These are phyloP conservation scores for Clinocottus analis DNA, from an alignment of 2,113 vertebrate species.

Conservation along the genomic window DNA sequence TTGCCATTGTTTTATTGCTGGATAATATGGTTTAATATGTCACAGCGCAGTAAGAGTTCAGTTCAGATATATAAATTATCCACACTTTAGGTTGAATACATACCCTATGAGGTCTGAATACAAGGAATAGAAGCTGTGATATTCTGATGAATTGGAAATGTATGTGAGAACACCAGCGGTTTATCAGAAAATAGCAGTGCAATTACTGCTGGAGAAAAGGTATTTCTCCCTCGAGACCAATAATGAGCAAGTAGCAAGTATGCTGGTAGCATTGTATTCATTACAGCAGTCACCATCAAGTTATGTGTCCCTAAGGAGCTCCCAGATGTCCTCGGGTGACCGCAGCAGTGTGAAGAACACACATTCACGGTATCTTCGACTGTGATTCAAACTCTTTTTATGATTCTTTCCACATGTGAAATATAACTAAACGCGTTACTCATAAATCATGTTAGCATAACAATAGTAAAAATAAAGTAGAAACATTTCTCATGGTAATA, in stretches of 20 bases:
- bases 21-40: not conserved
- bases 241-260: not conserved
- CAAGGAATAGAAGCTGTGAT: not conserved
- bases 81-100: not conserved
- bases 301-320: not conserved
- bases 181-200: not conserved
- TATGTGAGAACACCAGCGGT: not conserved
- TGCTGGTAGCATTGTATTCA: not conserved
- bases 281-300: not conserved
- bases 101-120: conserved; percentile 3
- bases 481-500: not conserved
- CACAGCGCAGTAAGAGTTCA: not conserved
- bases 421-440: not conserved
- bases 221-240: not conserved
- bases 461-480: not conserved
- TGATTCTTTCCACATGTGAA: not conserved
- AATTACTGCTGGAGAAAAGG: conserved; percentile 8
- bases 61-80: not conserved
- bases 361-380: not conserved
- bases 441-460: conserved; percentile 9
- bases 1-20: not conserved
- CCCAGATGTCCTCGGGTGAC: not conserved
- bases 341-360: not conserved
- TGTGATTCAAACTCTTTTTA: not conserved
- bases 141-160: not conserved